Base-by-base conservation (phyloP, 2,797 vertebrate species). In the Dicrostonyx torquatus region DNA sequence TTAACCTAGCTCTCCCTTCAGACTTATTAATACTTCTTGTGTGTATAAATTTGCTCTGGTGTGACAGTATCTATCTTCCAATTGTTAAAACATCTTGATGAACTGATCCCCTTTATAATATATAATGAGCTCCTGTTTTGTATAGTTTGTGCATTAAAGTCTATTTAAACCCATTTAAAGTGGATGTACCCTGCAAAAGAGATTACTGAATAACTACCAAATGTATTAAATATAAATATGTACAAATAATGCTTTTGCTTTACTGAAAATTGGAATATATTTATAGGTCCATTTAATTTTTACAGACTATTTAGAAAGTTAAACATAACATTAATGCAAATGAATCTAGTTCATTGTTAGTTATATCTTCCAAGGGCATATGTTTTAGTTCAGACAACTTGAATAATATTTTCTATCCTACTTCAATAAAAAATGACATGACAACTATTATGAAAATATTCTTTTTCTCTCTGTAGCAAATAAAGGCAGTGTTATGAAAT, bases 341-440 rank as follows among this genome's bases (percentile, higher is more conserved):
- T 89, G 53, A 70, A 20, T 34, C 13, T 73, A 17, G 12, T 82
- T 90, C 73, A 37, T 93, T 92, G 66, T 55, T 60, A 85, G 17
- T 48, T 77, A 76, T 53, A 22, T 64, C 4, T 90, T 18, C 78
- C 29, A 72, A 64, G 75, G 6, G 10, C 18, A 6, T 84, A 68
- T 89, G 43, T 73, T 90, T 94, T 73, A 64, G 22, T 89, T 95
- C 79, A 11, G 12, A 76, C 15, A 66, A 17, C 53, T 37, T 77
- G 68, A 96, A 95, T 85, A 93, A 73, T 86, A 60, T 85, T 88
- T 45, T 60, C 86, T n/a, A 78, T 50, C 31, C 24, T 43, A 58
- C 37, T 93, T 91, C 0, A 3, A 53, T 94, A 58, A 78, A 96
- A 95, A 92, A 68, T n/a, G 40, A 58, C 12, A 40, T 4, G 6